These are phyloP conservation scores for Nycticorax nycticorax DNA, from an alignment of 2,113 vertebrate genomes.

Conservation along the genomic window DNA sequence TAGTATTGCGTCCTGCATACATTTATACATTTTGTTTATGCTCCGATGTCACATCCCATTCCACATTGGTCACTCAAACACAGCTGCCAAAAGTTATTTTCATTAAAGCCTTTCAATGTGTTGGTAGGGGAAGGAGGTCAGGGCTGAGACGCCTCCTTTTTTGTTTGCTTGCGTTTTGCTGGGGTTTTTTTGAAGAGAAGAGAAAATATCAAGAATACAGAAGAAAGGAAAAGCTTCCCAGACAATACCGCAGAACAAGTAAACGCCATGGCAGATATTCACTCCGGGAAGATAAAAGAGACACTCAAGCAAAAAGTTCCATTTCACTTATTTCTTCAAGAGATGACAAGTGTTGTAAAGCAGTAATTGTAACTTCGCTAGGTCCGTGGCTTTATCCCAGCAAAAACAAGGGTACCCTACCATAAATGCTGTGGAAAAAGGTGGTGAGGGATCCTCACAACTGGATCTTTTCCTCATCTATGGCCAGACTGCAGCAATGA, in stretches of 20 bases:
- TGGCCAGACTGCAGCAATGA: not conserved
- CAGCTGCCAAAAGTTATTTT: conserved; percentile 65
- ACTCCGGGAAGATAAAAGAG: conserved; percentile 8
- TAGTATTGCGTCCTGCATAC: not conserved
- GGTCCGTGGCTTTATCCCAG: not conserved
- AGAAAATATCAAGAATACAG: not conserved
- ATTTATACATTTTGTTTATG: conserved; percentile 28
- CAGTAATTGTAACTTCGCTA: not conserved
- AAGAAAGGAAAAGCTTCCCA: conserved; percentile 31
- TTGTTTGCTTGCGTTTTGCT: conserved; percentile 21
- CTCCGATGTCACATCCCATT: conserved; percentile 32
- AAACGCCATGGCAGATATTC: not conserved
- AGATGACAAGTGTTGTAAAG: not conserved
- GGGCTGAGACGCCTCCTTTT: not conserved
- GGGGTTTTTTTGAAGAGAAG: not conserved
- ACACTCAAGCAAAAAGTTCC: not conserved
- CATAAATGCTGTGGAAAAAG: not conserved
- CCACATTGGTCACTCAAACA: conserved; percentile 37
- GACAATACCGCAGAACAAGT: not conserved
- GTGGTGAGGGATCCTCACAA: not conserved
- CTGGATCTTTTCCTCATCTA: not conserved
- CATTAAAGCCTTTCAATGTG: conserved; percentile 60
- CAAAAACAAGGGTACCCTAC: not conserved
- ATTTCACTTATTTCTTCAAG: not conserved
- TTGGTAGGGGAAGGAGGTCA: conserved; percentile 17